Percentiles rank a stretch among this genome's conserved stretches.
phyloP scores from a whole-genome alignment of 1,140 invertebrate species.

The Littorina saxatilis region DNA sequence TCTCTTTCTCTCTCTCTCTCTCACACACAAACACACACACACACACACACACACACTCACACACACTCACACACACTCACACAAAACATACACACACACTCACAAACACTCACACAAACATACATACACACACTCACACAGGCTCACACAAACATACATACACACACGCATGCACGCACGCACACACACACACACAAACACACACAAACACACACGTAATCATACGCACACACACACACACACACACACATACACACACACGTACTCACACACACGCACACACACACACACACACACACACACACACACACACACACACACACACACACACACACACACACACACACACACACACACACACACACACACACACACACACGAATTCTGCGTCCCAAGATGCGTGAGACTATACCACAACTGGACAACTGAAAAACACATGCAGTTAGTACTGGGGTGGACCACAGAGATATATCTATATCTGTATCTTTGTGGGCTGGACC shows the following conservation, averaged over 20 bases:
- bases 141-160: background rate
- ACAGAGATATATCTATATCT: no score
- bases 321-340: slow-evolving; percentile 14
- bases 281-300: background rate
- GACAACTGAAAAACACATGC: no score
- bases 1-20: background rate
- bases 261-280: slow-evolving; percentile 5
- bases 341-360: slow-evolving; percentile 14
- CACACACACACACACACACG: slow-evolving; percentile 18
- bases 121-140: slow-evolving; percentile 16
- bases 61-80: slow-evolving; percentile 21
- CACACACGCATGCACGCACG: background rate
- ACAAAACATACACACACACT: slow-evolving; percentile 19
- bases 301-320: background rate
- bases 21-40: slow-evolving; percentile 19
- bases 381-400: no score
- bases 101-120: slow-evolving; percentile 12
- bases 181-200: background rate
- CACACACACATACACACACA: no score
- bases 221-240: no score
- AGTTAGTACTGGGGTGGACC: no score
- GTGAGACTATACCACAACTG: no score
- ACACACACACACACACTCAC: slow-evolving; percentile 27
- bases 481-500: no score
- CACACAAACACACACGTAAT: no score